Evolutionary conservation across 1,140 invertebrate species (phyloP), one percentile per base, ranked within the genome.

Genomic region (Habropoda laboriosa): DNA sequence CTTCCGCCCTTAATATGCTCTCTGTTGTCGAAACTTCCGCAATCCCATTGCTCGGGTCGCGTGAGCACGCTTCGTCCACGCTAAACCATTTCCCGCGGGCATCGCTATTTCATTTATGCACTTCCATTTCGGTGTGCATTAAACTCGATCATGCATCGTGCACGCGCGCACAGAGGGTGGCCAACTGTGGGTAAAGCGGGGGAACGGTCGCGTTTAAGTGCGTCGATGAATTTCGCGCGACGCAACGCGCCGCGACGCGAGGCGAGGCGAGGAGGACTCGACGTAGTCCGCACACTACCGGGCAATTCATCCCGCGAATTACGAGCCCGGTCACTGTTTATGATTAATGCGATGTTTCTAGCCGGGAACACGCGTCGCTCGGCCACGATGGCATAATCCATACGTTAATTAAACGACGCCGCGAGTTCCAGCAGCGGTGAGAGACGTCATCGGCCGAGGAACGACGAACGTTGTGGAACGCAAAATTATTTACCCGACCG

Each of bases 391-490:
- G 61, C 75, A 85, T 81, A 85, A 85, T 81, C 72, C 82, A 72
- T 81, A 81, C 82, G 83, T 85, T 85, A 84, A 85, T 85, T 85
- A 76, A 85, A 85, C 63, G 83, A 80, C 68, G 63, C 53, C 45
- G 53, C 76, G 71, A 47, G 57, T 40, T 53, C 60, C 74, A 61
- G n/a, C 71, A 47, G 71, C 78, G 49, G 72, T 58, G 47, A 73
- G 60, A 83, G 61, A 75, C 70, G 76, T 87, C 84, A 83, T 86
- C 77, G 80, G 18, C 60, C 55, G 73, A 71, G 57, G 55, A 67
- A 38, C 71, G 47, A n/a, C 63, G 42, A 58, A 57, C 49, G 53
- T 42, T 68, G 3, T 61, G 53, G n/a, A 63, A 71, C 40, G 47
- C 30, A 51, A 70, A 85, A 85, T 85, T 84, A 85, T 85, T 85